Conservation (phyloP, 2,888 invertebrate genomes). For the Cerceris ruficornis region DNA sequence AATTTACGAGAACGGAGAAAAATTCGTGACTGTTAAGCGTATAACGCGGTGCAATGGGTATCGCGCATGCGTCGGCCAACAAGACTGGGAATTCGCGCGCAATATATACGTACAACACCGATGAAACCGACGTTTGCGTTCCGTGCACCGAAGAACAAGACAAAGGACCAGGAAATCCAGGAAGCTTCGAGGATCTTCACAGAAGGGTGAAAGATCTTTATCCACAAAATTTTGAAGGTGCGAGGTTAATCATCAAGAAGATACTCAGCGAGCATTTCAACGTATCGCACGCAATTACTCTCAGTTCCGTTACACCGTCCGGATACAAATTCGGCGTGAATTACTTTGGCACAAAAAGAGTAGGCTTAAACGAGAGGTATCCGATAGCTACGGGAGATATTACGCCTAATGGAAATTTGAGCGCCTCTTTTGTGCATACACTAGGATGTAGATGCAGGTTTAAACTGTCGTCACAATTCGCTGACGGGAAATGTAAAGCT, state of each 20-base stretch:
- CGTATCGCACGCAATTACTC: slow-evolving; percentile 71
- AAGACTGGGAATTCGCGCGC: slow-evolving; percentile 32
- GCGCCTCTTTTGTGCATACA: slow-evolving; percentile 73
- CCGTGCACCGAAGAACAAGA: slow-evolving; percentile 62
- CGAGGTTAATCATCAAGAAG: slow-evolving; percentile 68
- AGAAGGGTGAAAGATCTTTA: slow-evolving; percentile 74
- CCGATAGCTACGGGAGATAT: slow-evolving; percentile 74
- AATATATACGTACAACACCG: slow-evolving; percentile 10
- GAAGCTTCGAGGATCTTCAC: slow-evolving; percentile 79
- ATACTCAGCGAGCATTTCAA: slow-evolving; percentile 74
- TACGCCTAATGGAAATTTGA: slow-evolving; percentile 74
- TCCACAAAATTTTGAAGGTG: slow-evolving; percentile 77
- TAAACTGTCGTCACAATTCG: slow-evolving; percentile 73
- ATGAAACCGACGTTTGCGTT: slow-evolving; percentile 12
- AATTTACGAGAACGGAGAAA: slow-evolving; percentile 17
- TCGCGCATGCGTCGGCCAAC: slow-evolving; percentile 60
- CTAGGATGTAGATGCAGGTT: slow-evolving; percentile 75
- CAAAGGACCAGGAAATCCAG: slow-evolving; percentile 75
- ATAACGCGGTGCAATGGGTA: slow-evolving; percentile 64
- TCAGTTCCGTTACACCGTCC: slow-evolving; percentile 72
- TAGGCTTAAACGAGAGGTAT: slow-evolving; percentile 73
- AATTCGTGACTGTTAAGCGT: not conserved
- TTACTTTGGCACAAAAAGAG: slow-evolving; percentile 73
- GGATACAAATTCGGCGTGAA: slow-evolving; percentile 77
- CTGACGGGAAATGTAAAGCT: slow-evolving; percentile 66